Percentiles rank a stretch among this genome's conserved stretches.
Evolutionary conservation across 2,888 invertebrate genomes (phyloP).

Genomic region (Xestobium rufovillosum): DNA sequence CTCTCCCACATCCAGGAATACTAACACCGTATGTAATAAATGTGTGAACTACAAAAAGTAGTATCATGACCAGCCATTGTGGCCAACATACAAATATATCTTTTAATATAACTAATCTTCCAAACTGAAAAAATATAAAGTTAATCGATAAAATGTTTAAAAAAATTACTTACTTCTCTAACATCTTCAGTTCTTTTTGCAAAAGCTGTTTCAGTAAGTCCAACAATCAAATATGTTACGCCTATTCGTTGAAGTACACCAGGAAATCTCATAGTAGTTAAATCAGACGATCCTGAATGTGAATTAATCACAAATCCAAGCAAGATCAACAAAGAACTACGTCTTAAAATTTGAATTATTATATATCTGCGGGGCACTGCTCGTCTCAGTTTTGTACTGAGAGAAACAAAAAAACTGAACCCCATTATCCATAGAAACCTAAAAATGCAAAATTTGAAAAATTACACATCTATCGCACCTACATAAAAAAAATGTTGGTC

Average conservation of each 20-base stretch:
- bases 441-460: too few species aligned
- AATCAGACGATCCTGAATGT: slow-evolving; percentile 42
- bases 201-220: slow-evolving; percentile 55
- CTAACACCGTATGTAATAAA: slow-evolving; percentile 58
- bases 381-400: slow-evolving; percentile 60
- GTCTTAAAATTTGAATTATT: slow-evolving; percentile 45
- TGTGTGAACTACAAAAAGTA: slow-evolving; percentile 56
- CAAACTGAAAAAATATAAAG: slow-evolving; percentile 28
- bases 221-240: slow-evolving; percentile 67
- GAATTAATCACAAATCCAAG: slow-evolving; percentile 60
- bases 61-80: slow-evolving; percentile 65
- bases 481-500: too few species aligned
- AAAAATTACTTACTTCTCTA: slow-evolving; percentile 27
- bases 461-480: too few species aligned
- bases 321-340: slow-evolving; percentile 54
- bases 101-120: slow-evolving; percentile 45
- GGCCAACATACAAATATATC: slow-evolving; percentile 59
- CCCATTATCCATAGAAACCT: slow-evolving; percentile 90
- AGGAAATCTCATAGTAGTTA: slow-evolving; percentile 58
- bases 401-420: slow-evolving; percentile 63
- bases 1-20: slow-evolving; percentile 71
- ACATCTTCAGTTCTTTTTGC: slow-evolving; percentile 40
- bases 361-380: slow-evolving; percentile 51
- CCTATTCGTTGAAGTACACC: slow-evolving; percentile 83
- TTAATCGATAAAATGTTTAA: slow-evolving; percentile 3